Conservation (phyloP, 2,113 vertebrate species). For the Macrotus californicus region DNA sequence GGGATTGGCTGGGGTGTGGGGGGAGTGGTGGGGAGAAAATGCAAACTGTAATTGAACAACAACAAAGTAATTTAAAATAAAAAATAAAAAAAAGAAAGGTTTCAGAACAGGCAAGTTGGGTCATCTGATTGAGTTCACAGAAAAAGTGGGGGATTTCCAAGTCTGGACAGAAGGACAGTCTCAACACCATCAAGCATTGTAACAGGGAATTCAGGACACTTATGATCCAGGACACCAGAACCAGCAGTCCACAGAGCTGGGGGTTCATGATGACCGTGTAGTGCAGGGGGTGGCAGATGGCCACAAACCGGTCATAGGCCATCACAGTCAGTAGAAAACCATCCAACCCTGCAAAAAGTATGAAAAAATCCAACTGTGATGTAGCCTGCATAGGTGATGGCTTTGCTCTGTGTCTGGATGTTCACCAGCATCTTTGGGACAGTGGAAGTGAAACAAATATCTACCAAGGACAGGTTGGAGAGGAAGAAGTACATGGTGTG, state of each 20-base stretch:
- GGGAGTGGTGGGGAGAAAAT: too few relatives aligned
- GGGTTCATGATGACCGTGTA: background rate
- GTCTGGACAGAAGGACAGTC: background rate
- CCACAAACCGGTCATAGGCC: slow-evolving; percentile 22
- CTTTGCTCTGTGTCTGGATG: background rate
- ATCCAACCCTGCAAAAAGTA: background rate
- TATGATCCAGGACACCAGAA: background rate
- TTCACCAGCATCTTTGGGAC: slow-evolving; percentile 15
- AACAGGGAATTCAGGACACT: slow-evolving; percentile 25
- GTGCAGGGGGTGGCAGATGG: slow-evolving; percentile 46
- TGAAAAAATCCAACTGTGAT: background rate
- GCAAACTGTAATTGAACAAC: too few relatives aligned
- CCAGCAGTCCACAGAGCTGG: background rate
- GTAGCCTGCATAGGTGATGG: background rate
- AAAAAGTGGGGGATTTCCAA: background rate
- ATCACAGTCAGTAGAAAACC: background rate
- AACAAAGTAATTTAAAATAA: too few relatives aligned
- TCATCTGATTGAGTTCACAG: background rate
- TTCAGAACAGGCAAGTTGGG: background rate
- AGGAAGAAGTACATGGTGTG: slow-evolving; percentile 2
- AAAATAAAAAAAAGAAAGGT: too few relatives aligned
- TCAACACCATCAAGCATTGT: background rate
- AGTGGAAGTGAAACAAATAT: slow-evolving; percentile 9
- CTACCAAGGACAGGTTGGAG: background rate
- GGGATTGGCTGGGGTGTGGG: too few relatives aligned